Conservation (phyloP, 2,113 vertebrate species). For the Lutjanus erythropterus region DNA sequence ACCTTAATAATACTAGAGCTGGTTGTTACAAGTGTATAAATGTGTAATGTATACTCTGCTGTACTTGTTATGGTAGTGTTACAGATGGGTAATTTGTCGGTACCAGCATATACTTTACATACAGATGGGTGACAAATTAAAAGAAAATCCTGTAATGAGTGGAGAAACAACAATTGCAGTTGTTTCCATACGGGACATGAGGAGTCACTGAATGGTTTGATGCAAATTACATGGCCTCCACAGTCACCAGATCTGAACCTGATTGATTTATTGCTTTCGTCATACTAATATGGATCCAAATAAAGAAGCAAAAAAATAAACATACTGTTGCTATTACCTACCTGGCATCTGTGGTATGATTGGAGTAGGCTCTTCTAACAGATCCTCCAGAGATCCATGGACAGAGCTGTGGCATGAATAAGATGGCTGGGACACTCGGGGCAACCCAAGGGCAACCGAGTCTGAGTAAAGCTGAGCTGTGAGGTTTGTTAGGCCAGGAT, state of each 20-base stretch:
- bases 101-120: not conserved
- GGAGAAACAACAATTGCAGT: not conserved
- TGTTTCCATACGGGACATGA: not conserved
- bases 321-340: slow-evolving; percentile 15
- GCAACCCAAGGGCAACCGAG: slow-evolving; percentile 89
- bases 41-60: too few relatives aligned
- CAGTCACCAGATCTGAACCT: not conserved
- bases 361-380: slow-evolving; percentile 84
- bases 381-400: slow-evolving; percentile 88
- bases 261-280: not conserved
- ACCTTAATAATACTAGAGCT: too few relatives aligned
- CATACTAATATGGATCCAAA: not conserved
- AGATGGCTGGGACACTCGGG: slow-evolving; percentile 88
- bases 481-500: slow-evolving; percentile 91
- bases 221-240: not conserved
- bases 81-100: too few relatives aligned
- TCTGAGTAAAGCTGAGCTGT: slow-evolving; percentile 95
- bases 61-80: too few relatives aligned
- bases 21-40: too few relatives aligned
- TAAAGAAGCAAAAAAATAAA: not conserved
- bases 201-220: not conserved
- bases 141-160: not conserved
- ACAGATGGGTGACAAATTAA: not conserved
- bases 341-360: slow-evolving; percentile 76
- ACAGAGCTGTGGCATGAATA: slow-evolving; percentile 88